Evolutionary conservation across 1,140 invertebrate genomes (phyloP), one percentile per base, ranked within the genome.

Genomic region (Drosophila murphyi): DNA sequence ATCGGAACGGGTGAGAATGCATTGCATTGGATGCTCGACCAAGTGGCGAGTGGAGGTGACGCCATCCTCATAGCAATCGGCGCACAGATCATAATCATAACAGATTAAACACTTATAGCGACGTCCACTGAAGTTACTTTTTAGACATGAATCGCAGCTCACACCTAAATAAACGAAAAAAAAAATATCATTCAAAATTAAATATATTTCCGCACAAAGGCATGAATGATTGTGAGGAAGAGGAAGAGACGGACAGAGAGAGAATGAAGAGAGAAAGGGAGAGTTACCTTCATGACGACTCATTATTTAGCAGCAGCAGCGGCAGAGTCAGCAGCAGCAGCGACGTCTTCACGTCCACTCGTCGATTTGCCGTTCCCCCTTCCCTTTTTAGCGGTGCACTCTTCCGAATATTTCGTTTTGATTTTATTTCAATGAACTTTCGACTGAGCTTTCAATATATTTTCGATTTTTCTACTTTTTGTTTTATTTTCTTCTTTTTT

Each of bases 111-210:
- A 99, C 95, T 99, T 99, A 93, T 98, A 99, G 90, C 98, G 96
- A 93, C 97, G 96, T 89, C 98, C 98, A 93, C 97, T 95, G 93
- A 99, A 99, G 94, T 99, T 99, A 92, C 97, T 97, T 94, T 99
- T 99, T 93, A 99, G 95, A 95, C 98, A 99, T 91, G 97, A 98
- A 96, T 99, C 98, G 96, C 98, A 99, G 95, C 98, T 99, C 89
- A 99, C 98, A 94, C 96, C 96, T 97, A 52, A n/a, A 31, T 7
- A 39, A 4, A 45, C 10, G n/a, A 7, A 37, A 37, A 5, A 37
- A 5, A 37, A 37, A 37, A 7, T 37, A 41, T 10, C n/a, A 43
- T 43, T 4, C 39, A 43, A n/a, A n/a, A 20, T 20, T 20, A 20
- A 20, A 43, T 43, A 6, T 43, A n/a, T 43, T n/a, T 43, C 10